phyloP scores from a whole-genome alignment of 1,140 invertebrate species.

The Drosophila navojoa region DNA sequence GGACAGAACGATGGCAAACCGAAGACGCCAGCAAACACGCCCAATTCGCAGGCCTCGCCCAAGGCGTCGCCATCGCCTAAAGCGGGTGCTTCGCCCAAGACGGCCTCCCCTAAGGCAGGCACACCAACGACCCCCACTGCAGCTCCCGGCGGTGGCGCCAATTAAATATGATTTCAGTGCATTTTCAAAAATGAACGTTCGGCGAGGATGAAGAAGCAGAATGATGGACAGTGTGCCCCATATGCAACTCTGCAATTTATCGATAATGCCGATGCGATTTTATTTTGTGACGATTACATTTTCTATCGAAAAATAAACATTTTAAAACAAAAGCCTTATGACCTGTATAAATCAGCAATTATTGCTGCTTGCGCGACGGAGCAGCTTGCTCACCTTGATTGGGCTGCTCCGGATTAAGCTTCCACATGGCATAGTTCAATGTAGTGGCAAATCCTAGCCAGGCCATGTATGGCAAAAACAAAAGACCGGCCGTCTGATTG shows the following conservation, averaged over 20 bases:
- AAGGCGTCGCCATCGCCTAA: conserved; percentile 55
- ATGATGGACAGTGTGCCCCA: conserved; percentile 3
- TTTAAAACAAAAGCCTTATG: conserved; percentile 30
- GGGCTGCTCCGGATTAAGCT: conserved; percentile 57
- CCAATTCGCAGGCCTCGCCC: conserved; percentile 47
- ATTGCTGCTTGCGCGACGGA: conserved; percentile 39
- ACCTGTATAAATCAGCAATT: background rate
- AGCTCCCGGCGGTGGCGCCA: conserved; percentile 32
- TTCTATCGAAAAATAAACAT: conserved; percentile 39
- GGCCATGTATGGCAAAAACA: conserved; percentile 91
- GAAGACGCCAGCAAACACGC: conserved; percentile 54
- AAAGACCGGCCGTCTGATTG: conserved; percentile 87
- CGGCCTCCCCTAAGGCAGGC: conserved; percentile 52
- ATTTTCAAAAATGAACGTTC: conserved; percentile 53
- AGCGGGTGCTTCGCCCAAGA: conserved; percentile 44
- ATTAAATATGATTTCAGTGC: conserved; percentile 53
- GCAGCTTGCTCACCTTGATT: conserved; percentile 3
- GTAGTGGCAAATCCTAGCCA: conserved; percentile 89
- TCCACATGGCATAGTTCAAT: conserved; percentile 70
- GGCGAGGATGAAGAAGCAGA: background rate
- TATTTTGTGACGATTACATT: conserved; percentile 36
- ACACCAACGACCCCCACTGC: conserved; percentile 38
- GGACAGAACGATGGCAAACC: conserved; percentile 35
- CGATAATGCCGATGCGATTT: conserved; percentile 32
- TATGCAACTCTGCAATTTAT: conserved; percentile 18